These are phyloP conservation scores for Drosophila littoralis DNA, from an alignment of 1,140 invertebrate species.

Conservation along the genomic window DNA sequence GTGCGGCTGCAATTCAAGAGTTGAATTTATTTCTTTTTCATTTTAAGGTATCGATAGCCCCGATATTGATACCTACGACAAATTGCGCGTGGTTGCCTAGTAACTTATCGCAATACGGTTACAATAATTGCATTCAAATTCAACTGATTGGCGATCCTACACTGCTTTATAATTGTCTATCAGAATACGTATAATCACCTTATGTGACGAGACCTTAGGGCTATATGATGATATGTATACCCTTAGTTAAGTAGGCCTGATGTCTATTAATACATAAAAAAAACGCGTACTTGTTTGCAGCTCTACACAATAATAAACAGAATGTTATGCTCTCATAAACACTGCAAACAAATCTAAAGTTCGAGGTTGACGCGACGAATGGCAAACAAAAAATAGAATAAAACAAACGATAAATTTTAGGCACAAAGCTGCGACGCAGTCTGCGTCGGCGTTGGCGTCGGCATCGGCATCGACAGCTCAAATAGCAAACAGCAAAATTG, in stretches of 20 bases:
- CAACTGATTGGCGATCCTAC: too few relatives aligned
- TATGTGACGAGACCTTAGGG: neutral
- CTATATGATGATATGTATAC: conserved; percentile 15
- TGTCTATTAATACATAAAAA: conserved; percentile 41
- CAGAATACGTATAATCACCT: neutral
- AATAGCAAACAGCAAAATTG: conserved; percentile 77
- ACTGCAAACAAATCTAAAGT: conserved; percentile 82
- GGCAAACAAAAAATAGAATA: conserved; percentile 29
- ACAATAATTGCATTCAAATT: too few relatives aligned
- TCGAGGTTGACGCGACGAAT: conserved; percentile 76
- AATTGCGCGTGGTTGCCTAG: too few relatives aligned
- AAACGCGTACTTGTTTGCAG: conserved; percentile 51
- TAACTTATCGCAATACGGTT: too few relatives aligned
- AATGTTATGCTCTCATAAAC: conserved; percentile 80
- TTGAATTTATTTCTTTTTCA: too few relatives aligned
- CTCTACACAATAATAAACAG: conserved; percentile 50
- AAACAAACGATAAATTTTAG: conserved; percentile 72
- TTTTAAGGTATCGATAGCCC: too few relatives aligned
- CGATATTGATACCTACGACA: too few relatives aligned
- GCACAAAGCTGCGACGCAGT: conserved; percentile 52
- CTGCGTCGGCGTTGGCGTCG: conserved; percentile 6
- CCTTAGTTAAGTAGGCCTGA: conserved; percentile 9
- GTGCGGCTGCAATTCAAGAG: too few relatives aligned
- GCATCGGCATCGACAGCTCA: conserved; percentile 54
- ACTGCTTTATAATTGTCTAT: too few relatives aligned